A percentile compares a stretch with the other conserved stretches of the same genome.
phyloP scores from a whole-genome alignment of 2,888 invertebrate species.

The Pyrrhia umbra region DNA sequence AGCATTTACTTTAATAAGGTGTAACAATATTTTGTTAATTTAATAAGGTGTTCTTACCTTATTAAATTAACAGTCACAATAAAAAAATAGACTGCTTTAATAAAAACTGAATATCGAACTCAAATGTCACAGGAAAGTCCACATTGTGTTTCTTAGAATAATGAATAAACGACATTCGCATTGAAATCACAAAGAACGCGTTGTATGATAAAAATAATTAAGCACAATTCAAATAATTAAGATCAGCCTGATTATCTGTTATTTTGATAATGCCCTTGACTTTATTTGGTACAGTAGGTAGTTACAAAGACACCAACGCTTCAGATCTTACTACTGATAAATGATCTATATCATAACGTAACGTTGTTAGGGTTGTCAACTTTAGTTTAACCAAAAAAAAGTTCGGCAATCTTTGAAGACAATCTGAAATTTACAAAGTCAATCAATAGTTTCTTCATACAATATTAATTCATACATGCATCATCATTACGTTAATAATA shows the following conservation, averaged over 20 bases:
- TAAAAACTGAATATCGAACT: neutral
- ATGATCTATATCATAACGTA: conserved; percentile 31
- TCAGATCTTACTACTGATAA: conserved; percentile 25
- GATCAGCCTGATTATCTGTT: conserved; percentile 21
- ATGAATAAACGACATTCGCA: conserved; percentile 19
- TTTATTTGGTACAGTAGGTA: conserved; percentile 35
- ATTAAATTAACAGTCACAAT: neutral
- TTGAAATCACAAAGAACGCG: neutral
- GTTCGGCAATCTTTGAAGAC: too few species aligned
- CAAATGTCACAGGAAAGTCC: neutral
- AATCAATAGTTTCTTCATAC: too few species aligned
- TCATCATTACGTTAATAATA: too few species aligned
- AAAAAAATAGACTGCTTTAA: neutral
- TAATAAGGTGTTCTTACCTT: too few species aligned
- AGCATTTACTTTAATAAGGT: too few species aligned
- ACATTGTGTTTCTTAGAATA: neutral
- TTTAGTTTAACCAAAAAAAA: too few species aligned
- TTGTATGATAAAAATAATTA: conserved; percentile 19
- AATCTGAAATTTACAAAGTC: too few species aligned
- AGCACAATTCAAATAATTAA: conserved; percentile 39
- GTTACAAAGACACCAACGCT: conserved; percentile 43
- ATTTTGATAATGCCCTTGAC: conserved; percentile 48
- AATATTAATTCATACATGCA: too few species aligned
- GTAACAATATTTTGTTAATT: too few species aligned
- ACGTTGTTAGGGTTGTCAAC: neutral